These are phyloP conservation scores for Theretra japonica DNA, from an alignment of 2,888 invertebrate genomes.

Conservation along the genomic window DNA sequence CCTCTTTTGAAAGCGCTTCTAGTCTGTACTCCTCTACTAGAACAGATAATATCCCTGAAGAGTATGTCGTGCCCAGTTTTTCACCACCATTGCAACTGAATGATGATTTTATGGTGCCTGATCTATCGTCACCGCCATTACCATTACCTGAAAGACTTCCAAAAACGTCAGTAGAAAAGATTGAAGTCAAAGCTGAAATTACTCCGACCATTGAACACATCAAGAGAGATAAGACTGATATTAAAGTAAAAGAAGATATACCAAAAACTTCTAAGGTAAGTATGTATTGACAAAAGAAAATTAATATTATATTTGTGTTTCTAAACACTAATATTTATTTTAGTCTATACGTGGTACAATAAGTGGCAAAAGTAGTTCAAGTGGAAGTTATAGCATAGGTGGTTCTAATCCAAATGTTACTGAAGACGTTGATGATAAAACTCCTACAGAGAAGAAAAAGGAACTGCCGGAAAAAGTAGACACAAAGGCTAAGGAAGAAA, in stretches of 20 bases:
- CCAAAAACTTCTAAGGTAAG: constrained; percentile 58
- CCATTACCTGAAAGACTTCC: constrained; percentile 71
- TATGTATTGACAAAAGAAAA: constrained; percentile 3
- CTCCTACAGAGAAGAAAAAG: constrained; percentile 60
- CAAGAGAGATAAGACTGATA: constrained; percentile 82
- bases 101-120: constrained; percentile 78
- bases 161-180: constrained; percentile 68
- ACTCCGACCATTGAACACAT: constrained; percentile 63
- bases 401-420: constrained; percentile 78
- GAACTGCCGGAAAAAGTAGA: constrained; percentile 60
- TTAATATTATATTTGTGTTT: background rate
- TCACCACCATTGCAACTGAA: constrained; percentile 84
- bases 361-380: constrained; percentile 81
- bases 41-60: constrained; percentile 88
- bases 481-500: constrained; percentile 57
- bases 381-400: constrained; percentile 81
- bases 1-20: constrained; percentile 94
- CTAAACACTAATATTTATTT: constrained; percentile 39
- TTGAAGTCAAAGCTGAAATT: constrained; percentile 76
- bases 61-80: constrained; percentile 86
- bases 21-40: constrained; percentile 91
- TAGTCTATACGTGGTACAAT: constrained; percentile 66
- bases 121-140: constrained; percentile 77
- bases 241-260: constrained; percentile 68
- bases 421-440: constrained; percentile 63